Evolutionary conservation across 1,140 invertebrate genomes (phyloP), one percentile per base, ranked within the genome.

Genomic region (Drosophila sp.): DNA sequence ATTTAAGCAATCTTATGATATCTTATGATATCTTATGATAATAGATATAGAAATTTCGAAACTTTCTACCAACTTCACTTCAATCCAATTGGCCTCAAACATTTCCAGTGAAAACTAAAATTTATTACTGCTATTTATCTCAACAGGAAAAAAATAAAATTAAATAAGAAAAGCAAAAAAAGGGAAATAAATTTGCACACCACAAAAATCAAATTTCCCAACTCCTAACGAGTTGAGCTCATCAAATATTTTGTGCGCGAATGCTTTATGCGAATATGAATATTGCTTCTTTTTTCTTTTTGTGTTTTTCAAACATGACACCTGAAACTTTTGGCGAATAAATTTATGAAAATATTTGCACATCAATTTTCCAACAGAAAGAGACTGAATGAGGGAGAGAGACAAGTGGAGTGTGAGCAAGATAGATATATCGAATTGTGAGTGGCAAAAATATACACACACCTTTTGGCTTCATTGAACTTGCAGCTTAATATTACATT

Each of bases 261-360:
- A 44, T 41, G 41, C 7, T 44, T 60, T 47, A 33, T 50, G 35
- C 40, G 62, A 50, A 65, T 66, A 72, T 71, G 11, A 11, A 8
- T 6, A 1, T 8, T 35, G 27, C 10, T 58, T 35, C 3, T 64
- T 60, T 67, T 47, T 68, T 64, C 64, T 66, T 50, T 66, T 62
- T 74, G 57, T 79, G 62, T 83, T 87, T 17, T 87, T 74, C 76
- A 83, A 87, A 87, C 84, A 89, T 87, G 83, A 87, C 83, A 87
- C 84, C 83, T 72, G 50, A 69, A 79, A 87, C 84, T 87, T 87
- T 50, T 79, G 61, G 84, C 71, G 83, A 77, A 79, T 86, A 87
- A 89, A 87, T 89, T 89, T 87, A 89, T 89, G 84, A 86, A 86
- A 86, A 86, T 86, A 86, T 86, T 86, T 86, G 69, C 83, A 76